phyloP scores from a whole-genome alignment of 2,797 vertebrate species.

The Poeciliopsis infans region DNA sequence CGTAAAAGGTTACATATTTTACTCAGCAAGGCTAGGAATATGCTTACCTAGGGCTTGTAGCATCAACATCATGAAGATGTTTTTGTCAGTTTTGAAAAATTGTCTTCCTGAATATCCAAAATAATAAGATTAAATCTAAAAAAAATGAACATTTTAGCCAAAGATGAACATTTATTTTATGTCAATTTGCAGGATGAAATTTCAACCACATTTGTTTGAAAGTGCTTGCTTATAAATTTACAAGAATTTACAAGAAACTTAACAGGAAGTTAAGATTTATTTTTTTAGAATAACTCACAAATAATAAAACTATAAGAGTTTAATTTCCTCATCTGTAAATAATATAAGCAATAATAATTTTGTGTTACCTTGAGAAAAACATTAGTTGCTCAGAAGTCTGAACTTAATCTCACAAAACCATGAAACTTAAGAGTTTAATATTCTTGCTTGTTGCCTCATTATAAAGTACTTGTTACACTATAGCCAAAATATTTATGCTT shows the following conservation, averaged over 20 bases:
- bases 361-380: background rate
- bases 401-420: background rate
- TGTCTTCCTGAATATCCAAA: background rate
- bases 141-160: background rate
- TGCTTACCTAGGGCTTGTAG: background rate
- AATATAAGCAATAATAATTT: background rate
- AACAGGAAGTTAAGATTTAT: background rate
- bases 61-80: background rate
- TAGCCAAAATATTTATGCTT: slow-evolving; percentile 57
- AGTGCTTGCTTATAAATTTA: background rate
- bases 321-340: background rate
- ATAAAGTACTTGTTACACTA: slow-evolving; percentile 3
- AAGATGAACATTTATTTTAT: background rate
- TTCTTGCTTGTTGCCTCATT: background rate
- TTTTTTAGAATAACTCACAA: background rate
- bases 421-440: background rate
- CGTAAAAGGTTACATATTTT: slow-evolving; percentile 32
- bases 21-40: slow-evolving; percentile 12
- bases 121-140: background rate
- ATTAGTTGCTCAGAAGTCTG: background rate
- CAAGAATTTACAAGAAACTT: background rate
- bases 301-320: background rate
- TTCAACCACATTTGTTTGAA: background rate
- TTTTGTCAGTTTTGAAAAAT: background rate
- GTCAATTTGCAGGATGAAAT: background rate